These are phyloP conservation scores for Neomonachus schauinslandi DNA, from an alignment of 2,113 vertebrate genomes.

Conservation along the genomic window DNA sequence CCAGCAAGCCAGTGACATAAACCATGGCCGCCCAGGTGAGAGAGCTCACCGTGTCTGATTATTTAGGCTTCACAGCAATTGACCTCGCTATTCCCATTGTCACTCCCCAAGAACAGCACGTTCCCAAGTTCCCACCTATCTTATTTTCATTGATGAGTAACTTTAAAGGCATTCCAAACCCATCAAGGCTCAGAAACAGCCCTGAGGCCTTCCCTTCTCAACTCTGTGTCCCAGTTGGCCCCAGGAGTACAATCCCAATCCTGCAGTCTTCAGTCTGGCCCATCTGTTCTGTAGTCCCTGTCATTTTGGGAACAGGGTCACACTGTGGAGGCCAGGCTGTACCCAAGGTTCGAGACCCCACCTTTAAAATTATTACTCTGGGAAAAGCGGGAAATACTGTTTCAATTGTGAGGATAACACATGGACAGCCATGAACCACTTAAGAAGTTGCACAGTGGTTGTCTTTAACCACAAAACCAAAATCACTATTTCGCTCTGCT, in stretches of 20 bases:
- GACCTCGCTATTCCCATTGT: background rate
- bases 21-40: background rate
- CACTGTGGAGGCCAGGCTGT: background rate
- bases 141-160: background rate
- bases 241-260: background rate
- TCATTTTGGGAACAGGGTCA: slow-evolving; percentile 6
- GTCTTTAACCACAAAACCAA: slow-evolving; percentile 42
- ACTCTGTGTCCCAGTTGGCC: background rate
- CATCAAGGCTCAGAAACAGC: background rate
- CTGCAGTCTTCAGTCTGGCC: background rate
- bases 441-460: background rate
- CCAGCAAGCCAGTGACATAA: background rate
- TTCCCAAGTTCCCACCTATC: background rate
- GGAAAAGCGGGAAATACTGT: slow-evolving; percentile 8
- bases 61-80: background rate
- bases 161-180: background rate
- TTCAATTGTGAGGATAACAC: slow-evolving; percentile 39
- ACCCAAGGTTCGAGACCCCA: background rate
- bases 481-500: slow-evolving; percentile 3
- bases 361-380: slow-evolving; percentile 53
- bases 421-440: background rate
- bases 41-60: background rate
- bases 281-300: background rate
- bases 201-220: background rate
- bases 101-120: background rate